A percentile compares a stretch with the other conserved stretches of the same genome.
Evolutionary conservation across 1,140 invertebrate species (phyloP).

Genomic region (Plectus sambesii): DNA sequence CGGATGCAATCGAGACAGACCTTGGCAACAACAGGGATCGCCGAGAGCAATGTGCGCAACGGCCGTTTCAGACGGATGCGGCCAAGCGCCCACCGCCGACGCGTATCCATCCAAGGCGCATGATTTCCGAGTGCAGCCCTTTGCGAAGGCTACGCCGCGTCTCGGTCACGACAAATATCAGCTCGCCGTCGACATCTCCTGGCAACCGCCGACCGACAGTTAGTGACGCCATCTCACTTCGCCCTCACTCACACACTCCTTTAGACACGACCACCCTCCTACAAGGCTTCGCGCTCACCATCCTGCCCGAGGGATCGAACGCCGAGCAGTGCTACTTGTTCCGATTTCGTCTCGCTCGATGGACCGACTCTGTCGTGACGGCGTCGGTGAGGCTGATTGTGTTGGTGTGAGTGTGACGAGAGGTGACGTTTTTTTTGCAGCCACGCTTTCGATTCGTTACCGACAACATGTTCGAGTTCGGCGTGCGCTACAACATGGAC

Average conservation of each 20-base stretch:
- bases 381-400: slow-evolving; percentile 27
- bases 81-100: too few relatives aligned
- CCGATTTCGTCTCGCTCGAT: slow-evolving; percentile 34
- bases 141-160: slow-evolving; percentile 29
- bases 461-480: slow-evolving; percentile 34
- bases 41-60: too few relatives aligned
- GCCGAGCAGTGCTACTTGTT: slow-evolving; percentile 37
- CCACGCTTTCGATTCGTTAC: slow-evolving; percentile 43
- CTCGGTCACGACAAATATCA: slow-evolving; percentile 22
- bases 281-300: slow-evolving; percentile 35
- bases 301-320: slow-evolving; percentile 24
- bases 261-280: slow-evolving; percentile 31
- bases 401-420: not conserved
- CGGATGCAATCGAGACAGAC: too few relatives aligned
- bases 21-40: too few relatives aligned
- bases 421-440: slow-evolving; percentile 21
- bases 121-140: slow-evolving; percentile 35
- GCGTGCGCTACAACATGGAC: slow-evolving; percentile 28
- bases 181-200: slow-evolving; percentile 41
- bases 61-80: too few relatives aligned
- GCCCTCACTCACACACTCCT: not conserved
- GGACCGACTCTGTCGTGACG: slow-evolving; percentile 27
- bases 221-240: slow-evolving; percentile 13
- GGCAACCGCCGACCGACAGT: slow-evolving; percentile 45
- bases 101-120: slow-evolving; percentile 41